Evolutionary conservation across 2,888 invertebrate genomes (phyloP).

Genomic region (Archips xylosteana): DNA sequence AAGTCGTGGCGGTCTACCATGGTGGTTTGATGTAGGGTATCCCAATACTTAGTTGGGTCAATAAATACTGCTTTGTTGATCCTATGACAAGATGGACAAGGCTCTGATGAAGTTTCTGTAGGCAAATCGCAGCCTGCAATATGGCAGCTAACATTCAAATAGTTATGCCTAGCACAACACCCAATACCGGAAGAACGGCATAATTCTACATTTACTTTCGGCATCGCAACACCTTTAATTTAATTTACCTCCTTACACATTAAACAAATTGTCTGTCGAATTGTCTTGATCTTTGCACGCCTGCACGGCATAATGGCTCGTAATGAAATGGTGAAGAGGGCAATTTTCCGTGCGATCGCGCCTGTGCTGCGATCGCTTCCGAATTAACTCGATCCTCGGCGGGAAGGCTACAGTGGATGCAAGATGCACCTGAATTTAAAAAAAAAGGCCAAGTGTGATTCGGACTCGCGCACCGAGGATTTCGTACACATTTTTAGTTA

Average conservation of each 20-base stretch:
- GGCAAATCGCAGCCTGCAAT: too few species aligned
- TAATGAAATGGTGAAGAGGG: constrained; percentile 76
- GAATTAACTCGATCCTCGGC: constrained; percentile 70
- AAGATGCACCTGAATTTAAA: constrained; percentile 37
- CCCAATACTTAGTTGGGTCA: too few species aligned
- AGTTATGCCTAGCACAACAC: too few species aligned
- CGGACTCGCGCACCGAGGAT: too few species aligned
- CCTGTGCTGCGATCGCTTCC: constrained; percentile 69
- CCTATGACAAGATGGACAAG: too few species aligned
- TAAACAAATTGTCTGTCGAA: constrained; percentile 20
- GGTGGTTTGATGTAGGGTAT: too few species aligned
- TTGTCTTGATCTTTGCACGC: constrained; percentile 54
- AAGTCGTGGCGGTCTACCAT: too few species aligned
- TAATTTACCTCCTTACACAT: constrained; percentile 6
- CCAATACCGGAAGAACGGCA: too few species aligned
- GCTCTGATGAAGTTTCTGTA: too few species aligned
- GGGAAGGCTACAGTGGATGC: constrained; percentile 60
- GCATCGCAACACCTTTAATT: constrained; percentile 7
- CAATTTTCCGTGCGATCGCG: constrained; percentile 81
- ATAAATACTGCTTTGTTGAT: too few species aligned
- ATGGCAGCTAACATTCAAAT: too few species aligned
- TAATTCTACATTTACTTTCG: neutral
- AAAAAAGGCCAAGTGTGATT: neutral
- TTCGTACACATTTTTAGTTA: too few species aligned
- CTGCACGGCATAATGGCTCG: constrained; percentile 76